Conservation (phyloP, 1,140 invertebrate genomes). For the Bombus impatiens region DNA sequence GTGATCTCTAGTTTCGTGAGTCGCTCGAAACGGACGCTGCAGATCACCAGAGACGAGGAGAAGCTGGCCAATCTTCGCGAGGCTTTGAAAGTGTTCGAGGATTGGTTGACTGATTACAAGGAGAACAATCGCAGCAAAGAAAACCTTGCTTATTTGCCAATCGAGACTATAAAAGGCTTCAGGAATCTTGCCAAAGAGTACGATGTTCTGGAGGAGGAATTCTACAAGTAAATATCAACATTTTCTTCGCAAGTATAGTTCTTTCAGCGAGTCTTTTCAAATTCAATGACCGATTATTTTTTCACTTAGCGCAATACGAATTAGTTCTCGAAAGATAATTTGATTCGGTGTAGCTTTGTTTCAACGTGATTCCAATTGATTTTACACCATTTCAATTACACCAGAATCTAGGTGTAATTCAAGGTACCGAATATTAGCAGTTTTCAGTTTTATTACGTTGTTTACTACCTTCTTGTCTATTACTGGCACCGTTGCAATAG, state of each 20-base stretch:
- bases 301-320: neutral
- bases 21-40: conserved; percentile 76
- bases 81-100: conserved; percentile 75
- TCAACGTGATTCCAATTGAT: neutral
- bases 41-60: conserved; percentile 78
- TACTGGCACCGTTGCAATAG: no score
- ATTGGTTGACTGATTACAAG: conserved; percentile 78
- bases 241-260: neutral
- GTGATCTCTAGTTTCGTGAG: conserved; percentile 76
- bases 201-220: conserved; percentile 69
- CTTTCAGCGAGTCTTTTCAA: neutral
- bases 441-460: neutral
- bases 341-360: neutral
- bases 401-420: neutral
- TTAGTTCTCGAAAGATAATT: neutral
- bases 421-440: neutral
- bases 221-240: conserved; percentile 59
- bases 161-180: conserved; percentile 74
- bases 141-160: conserved; percentile 75
- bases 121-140: conserved; percentile 73
- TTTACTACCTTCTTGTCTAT: neutral
- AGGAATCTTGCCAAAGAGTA: conserved; percentile 73
- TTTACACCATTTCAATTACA: no score
- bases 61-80: conserved; percentile 74
- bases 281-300: neutral